Conservation (phyloP, 1,140 invertebrate species). For the Trichoplusia ni region DNA sequence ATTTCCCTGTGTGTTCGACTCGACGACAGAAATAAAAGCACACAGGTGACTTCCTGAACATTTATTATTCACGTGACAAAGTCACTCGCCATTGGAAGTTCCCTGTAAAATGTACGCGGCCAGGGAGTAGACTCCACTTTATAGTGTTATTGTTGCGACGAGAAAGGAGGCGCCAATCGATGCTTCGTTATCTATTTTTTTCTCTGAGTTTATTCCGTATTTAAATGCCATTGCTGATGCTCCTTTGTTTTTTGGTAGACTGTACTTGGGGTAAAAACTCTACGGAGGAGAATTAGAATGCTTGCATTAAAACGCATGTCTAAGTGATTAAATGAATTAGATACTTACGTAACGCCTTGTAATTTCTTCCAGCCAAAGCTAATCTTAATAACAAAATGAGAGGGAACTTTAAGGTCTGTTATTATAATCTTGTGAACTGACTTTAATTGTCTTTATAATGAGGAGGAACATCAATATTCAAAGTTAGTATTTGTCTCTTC, state of each 20-base stretch:
- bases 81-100: conserved; percentile 55
- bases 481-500: conserved; percentile 49
- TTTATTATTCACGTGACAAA: conserved; percentile 64
- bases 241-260: not conserved
- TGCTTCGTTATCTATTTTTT: conserved; percentile 23
- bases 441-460: conserved; percentile 48
- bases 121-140: conserved; percentile 47
- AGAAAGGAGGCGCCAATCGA: conserved; percentile 35
- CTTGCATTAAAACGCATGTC: too few relatives aligned
- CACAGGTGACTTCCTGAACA: conserved; percentile 49
- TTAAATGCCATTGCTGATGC: not conserved
- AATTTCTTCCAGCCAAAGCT: not conserved
- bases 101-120: conserved; percentile 46
- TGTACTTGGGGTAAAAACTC: too few relatives aligned
- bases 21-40: conserved; percentile 52
- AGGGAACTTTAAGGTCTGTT: conserved; percentile 20
- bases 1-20: conserved; percentile 29
- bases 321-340: too few relatives aligned
- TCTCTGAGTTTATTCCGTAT: not conserved
- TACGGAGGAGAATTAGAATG: too few relatives aligned
- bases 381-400: conserved; percentile 5
- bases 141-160: conserved; percentile 51
- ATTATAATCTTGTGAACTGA: conserved; percentile 45
- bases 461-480: conserved; percentile 55
- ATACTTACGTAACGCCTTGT: too few relatives aligned